These are phyloP conservation scores for Gnathonemus echidnorhynchus DNA, from an alignment of 2,113 vertebrate genomes.

Conservation along the genomic window DNA sequence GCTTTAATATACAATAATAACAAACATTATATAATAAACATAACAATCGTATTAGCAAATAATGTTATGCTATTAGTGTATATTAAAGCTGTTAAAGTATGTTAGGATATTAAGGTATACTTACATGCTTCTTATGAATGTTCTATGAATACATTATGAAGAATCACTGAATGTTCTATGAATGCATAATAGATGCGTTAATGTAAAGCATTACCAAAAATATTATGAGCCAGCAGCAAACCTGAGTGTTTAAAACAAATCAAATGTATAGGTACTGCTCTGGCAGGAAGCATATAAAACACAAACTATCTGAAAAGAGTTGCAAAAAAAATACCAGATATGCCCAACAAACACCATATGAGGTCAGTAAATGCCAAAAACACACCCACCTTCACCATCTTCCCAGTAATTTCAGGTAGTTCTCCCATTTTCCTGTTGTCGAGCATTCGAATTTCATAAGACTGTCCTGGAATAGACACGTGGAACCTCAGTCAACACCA, in stretches of 20 bases:
- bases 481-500: background rate
- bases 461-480: constrained; percentile 72
- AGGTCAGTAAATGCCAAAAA: background rate
- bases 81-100: background rate
- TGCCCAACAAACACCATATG: background rate
- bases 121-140: background rate
- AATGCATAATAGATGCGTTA: background rate
- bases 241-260: background rate
- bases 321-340: background rate
- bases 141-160: background rate
- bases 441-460: constrained; percentile 97
- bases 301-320: background rate
- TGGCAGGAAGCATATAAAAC: background rate
- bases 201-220: background rate
- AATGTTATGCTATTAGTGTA: background rate
- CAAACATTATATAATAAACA: background rate
- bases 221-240: background rate
- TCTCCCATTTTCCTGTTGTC: constrained; percentile 96
- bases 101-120: background rate
- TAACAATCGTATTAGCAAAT: background rate
- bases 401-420: constrained; percentile 88
- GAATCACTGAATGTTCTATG: background rate
- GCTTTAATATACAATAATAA: background rate
- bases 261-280: background rate
- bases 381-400: constrained; percentile 86